These are phyloP conservation scores for Hypomecis atomaria DNA, from an alignment of 2,888 invertebrate genomes.

Conservation along the genomic window DNA sequence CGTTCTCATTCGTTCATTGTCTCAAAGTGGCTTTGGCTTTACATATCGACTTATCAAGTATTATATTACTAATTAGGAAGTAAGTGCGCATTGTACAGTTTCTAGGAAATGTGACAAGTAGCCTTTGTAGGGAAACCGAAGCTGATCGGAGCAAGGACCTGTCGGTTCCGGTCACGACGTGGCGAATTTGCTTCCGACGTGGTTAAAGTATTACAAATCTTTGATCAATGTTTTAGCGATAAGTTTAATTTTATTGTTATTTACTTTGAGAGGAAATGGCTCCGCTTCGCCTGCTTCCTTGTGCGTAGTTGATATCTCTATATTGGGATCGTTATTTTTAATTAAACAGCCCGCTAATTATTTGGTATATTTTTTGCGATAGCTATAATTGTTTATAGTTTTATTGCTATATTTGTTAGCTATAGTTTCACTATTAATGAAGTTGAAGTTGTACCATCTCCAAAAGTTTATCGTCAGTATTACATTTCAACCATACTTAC, in stretches of 20 bases:
- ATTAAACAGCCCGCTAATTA: background rate
- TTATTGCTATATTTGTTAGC: no score
- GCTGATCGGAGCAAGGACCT: constrained; percentile 55
- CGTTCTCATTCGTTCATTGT: no score
- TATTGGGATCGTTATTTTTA: background rate
- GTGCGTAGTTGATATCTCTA: constrained; percentile 6
- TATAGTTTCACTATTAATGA: no score
- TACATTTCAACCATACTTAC: no score
- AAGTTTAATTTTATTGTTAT: constrained; percentile 45
- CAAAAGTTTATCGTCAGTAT: no score
- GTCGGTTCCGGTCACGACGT: constrained; percentile 66
- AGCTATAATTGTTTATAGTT: no score
- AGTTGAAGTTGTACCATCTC: no score
- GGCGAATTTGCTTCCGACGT: constrained; percentile 59
- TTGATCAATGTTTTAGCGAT: constrained; percentile 52
- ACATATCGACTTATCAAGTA: background rate
- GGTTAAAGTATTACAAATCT: constrained; percentile 50
- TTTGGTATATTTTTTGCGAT: no score
- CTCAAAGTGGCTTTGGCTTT: background rate
- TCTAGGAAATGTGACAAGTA: constrained; percentile 35
- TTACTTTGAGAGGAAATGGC: constrained; percentile 29
- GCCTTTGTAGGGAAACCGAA: constrained; percentile 31
- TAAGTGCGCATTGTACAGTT: constrained; percentile 7
- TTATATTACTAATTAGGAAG: constrained; percentile 8
- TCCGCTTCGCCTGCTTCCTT: constrained; percentile 36